phyloP scores from a whole-genome alignment of 2,888 invertebrate species.

The Actias luna region DNA sequence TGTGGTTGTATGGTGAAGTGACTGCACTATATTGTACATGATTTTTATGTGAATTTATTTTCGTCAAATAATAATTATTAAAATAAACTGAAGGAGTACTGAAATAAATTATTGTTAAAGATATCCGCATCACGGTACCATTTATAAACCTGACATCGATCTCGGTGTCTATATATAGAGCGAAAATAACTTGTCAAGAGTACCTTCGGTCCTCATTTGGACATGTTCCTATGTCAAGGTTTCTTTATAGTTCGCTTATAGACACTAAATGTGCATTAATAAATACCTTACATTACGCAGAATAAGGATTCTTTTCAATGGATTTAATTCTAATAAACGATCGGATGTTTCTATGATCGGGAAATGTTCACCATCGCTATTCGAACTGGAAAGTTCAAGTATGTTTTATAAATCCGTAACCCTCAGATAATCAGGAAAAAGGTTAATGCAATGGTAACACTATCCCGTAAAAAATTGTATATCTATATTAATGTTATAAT shows the following conservation, averaged over 20 bases:
- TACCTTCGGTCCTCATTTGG: not conserved
- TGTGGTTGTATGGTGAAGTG: too few species aligned
- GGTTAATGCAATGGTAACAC: too few species aligned
- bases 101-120: not conserved
- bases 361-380: not conserved
- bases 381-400: not conserved
- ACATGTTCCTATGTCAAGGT: conserved; percentile 1
- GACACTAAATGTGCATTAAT: not conserved
- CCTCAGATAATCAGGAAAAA: too few species aligned
- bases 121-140: not conserved
- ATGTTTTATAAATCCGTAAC: too few species aligned
- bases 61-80: not conserved
- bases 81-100: not conserved
- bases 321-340: not conserved
- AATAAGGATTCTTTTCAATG: not conserved
- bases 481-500: too few species aligned
- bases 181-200: not conserved
- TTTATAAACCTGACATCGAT: not conserved
- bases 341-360: not conserved
- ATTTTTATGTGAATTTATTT: too few species aligned
- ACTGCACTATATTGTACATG: too few species aligned
- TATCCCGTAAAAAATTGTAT: too few species aligned
- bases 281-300: not conserved
- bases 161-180: not conserved
- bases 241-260: not conserved